Percentiles rank a stretch among this genome's conserved stretches.
Conservation (phyloP, 2,797 vertebrate genomes). For the Cossypha heuglini region DNA sequence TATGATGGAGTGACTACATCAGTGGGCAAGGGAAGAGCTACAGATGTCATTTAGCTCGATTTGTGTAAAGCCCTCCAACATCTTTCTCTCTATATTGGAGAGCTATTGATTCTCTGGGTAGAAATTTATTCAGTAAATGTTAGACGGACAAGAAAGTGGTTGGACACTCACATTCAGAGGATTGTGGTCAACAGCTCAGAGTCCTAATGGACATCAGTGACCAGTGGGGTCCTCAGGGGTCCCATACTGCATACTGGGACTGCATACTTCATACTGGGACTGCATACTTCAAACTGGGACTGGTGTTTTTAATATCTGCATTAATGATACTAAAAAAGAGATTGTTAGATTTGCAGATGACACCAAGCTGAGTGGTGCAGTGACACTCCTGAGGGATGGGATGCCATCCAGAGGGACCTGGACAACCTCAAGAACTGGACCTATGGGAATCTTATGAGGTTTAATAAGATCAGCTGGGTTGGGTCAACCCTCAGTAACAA, state of each 20-base stretch:
- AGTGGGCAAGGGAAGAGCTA: background rate
- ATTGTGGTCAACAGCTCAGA: background rate
- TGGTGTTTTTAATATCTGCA: background rate
- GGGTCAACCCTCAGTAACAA: accelerated
- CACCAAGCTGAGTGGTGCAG: background rate
- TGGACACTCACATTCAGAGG: background rate
- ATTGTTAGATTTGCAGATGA: background rate
- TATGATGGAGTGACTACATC: background rate
- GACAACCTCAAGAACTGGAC: background rate
- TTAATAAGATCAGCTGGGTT: background rate
- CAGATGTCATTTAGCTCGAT: background rate
- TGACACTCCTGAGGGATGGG: background rate
- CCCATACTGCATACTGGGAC: background rate
- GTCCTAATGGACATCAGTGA: background rate
- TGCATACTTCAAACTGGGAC: accelerated
- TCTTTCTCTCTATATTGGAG: background rate
- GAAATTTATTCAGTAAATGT: too few species aligned
- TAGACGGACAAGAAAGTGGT: background rate
- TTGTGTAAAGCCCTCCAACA: background rate
- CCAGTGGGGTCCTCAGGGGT: background rate
- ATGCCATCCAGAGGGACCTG: background rate
- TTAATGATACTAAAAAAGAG: background rate
- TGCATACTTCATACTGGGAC: accelerated
- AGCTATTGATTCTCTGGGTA: background rate
- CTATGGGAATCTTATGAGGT: background rate